Evolutionary conservation across 2,113 vertebrate species (phyloP).

Genomic region (Limanda limanda): DNA sequence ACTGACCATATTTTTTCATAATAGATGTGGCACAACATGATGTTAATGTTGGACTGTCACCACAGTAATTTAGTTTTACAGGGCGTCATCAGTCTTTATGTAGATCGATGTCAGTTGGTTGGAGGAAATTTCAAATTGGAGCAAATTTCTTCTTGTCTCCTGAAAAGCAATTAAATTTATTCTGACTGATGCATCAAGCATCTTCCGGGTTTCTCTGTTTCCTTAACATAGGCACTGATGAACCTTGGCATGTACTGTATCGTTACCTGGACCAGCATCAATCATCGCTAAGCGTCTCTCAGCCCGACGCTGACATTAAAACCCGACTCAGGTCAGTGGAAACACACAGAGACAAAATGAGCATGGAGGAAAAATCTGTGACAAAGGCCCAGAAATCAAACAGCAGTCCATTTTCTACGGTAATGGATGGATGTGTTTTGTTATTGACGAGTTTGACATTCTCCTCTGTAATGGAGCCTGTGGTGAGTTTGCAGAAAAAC

Average conservation of each 20-base stretch:
- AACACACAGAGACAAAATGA: slow-evolving; percentile 21
- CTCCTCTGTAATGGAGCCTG: slow-evolving; percentile 51
- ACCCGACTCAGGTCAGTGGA: slow-evolving; percentile 38
- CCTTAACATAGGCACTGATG: slow-evolving; percentile 7
- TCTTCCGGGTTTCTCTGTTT: slow-evolving; percentile 9
- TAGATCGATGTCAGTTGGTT: not conserved
- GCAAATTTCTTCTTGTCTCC: not conserved
- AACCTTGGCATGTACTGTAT: not conserved
- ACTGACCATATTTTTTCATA: not conserved
- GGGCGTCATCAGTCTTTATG: slow-evolving; percentile 5
- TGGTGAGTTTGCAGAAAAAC: slow-evolving; percentile 56
- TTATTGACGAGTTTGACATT: slow-evolving; percentile 69
- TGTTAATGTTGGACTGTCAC: not conserved
- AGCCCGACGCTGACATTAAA: slow-evolving; percentile 55
- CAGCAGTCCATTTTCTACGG: slow-evolving; percentile 11
- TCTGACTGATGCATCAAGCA: slow-evolving; percentile 6
- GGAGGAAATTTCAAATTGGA: slow-evolving; percentile 8
- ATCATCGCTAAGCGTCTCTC: slow-evolving; percentile 29
- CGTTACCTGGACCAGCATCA: slow-evolving; percentile 25
- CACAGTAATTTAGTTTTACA: not conserved
- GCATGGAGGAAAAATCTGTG: not conserved
- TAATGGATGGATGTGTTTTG: slow-evolving; percentile 29
- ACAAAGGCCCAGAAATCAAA: slow-evolving; percentile 19
- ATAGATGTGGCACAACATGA: not conserved
- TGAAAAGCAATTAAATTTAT: slow-evolving; percentile 35